These are phyloP conservation scores for Acleris sparsana DNA, from an alignment of 2,888 invertebrate genomes.

Conservation along the genomic window DNA sequence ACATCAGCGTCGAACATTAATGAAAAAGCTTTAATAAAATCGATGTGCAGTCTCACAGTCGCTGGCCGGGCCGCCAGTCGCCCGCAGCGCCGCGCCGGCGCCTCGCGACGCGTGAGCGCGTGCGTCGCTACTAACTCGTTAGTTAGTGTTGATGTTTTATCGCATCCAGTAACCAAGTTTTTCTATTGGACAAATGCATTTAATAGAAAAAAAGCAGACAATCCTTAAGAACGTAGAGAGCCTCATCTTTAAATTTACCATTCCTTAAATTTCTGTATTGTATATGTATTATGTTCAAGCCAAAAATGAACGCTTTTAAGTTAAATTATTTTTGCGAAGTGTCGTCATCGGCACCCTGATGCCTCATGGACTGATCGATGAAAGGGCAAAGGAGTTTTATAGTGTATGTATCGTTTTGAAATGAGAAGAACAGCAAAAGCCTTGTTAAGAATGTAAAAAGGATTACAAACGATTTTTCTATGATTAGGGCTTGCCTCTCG, in stretches of 20 bases:
- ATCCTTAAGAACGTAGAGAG: slow-evolving; percentile 19
- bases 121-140: slow-evolving; percentile 15
- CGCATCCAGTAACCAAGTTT: slow-evolving; percentile 3
- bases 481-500: too few species aligned
- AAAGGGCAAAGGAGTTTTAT: neutral
- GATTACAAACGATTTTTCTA: too few species aligned
- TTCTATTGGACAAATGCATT: neutral
- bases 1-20: slow-evolving; percentile 14
- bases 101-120: neutral
- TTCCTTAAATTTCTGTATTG: slow-evolving; percentile 30
- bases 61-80: too few species aligned
- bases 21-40: slow-evolving; percentile 27
- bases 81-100: neutral
- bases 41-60: slow-evolving; percentile 9
- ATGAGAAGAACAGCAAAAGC: slow-evolving; percentile 29
- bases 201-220: neutral
- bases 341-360: neutral
- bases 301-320: slow-evolving; percentile 32
- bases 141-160: slow-evolving; percentile 21
- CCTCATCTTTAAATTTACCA: slow-evolving; percentile 28
- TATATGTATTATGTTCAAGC: slow-evolving; percentile 31
- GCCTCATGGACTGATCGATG: slow-evolving; percentile 9
- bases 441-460: neutral
- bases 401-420: neutral
- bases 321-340: slow-evolving; percentile 10